Conservation (phyloP, 1,140 invertebrate genomes). For the Saccostrea echinata region DNA sequence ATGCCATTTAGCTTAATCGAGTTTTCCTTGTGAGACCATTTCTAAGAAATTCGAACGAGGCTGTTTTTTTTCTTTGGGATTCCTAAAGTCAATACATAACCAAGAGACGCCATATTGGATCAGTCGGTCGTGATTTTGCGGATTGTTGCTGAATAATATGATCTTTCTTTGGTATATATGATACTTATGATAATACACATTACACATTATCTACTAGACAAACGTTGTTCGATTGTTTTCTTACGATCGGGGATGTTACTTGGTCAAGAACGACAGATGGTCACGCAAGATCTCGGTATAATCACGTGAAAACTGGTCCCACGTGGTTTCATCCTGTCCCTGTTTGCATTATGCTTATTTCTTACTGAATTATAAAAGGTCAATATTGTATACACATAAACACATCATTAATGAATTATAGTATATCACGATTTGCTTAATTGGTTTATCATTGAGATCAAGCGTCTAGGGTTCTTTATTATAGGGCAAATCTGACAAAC, state of each 20-base stretch:
- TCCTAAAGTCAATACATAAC: conserved; percentile 37
- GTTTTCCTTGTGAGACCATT: conserved; percentile 46
- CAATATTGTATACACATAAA: not conserved
- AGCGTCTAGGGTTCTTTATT: conserved; percentile 16
- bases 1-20: conserved; percentile 53
- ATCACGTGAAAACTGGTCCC: conserved; percentile 18
- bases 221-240: conserved; percentile 22
- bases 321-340: not conserved
- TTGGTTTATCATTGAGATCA: conserved; percentile 17
- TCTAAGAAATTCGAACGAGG: conserved; percentile 23
- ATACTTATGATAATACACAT: conserved; percentile 9
- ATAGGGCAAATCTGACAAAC: not conserved
- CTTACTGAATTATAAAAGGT: conserved; percentile 29
- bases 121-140: not conserved
- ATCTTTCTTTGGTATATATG: conserved; percentile 4
- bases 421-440: not conserved
- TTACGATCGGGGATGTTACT: not conserved
- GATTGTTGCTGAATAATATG: not conserved
- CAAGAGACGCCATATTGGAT: conserved; percentile 33
- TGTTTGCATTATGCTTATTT: conserved; percentile 10
- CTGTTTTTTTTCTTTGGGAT: conserved; percentile 26
- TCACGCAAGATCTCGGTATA: conserved; percentile 13
- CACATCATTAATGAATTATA: conserved; percentile 5
- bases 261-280: not conserved
- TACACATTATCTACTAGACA: conserved; percentile 24